phyloP scores from a whole-genome alignment of 2,797 vertebrate species.

The Aplochiton taeniatus region DNA sequence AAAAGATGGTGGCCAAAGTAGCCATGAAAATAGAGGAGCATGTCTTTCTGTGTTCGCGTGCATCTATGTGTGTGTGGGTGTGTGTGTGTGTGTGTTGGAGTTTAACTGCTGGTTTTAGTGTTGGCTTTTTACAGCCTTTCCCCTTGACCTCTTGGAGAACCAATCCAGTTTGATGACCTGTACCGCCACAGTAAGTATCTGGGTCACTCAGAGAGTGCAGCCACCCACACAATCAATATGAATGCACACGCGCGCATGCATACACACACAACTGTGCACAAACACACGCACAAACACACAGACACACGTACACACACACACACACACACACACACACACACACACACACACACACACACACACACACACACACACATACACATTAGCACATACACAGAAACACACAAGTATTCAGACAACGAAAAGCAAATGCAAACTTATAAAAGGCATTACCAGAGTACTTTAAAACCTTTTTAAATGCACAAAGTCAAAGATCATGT shows the following conservation, averaged over 20 bases:
- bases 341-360: neutral
- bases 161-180: conserved; percentile 1
- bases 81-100: neutral
- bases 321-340: conserved; percentile 6
- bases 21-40: neutral
- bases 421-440: neutral
- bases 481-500: no score
- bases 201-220: neutral
- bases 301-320: conserved; percentile 2
- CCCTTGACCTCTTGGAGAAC: neutral
- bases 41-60: neutral
- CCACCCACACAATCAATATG: neutral
- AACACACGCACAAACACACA: neutral
- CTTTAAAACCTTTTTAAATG: no score
- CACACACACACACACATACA: neutral
- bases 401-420: neutral
- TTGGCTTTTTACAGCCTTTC: neutral
- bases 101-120: neutral
- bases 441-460: no score
- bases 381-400: neutral
- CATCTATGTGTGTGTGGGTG: neutral
- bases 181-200: neutral
- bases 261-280: neutral
- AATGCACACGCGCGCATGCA: neutral
- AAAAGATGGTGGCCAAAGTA: neutral